A percentile compares a stretch with the other conserved stretches of the same genome.
Conservation (phyloP, 2,888 invertebrate species). For the Drosophila quinaria region DNA sequence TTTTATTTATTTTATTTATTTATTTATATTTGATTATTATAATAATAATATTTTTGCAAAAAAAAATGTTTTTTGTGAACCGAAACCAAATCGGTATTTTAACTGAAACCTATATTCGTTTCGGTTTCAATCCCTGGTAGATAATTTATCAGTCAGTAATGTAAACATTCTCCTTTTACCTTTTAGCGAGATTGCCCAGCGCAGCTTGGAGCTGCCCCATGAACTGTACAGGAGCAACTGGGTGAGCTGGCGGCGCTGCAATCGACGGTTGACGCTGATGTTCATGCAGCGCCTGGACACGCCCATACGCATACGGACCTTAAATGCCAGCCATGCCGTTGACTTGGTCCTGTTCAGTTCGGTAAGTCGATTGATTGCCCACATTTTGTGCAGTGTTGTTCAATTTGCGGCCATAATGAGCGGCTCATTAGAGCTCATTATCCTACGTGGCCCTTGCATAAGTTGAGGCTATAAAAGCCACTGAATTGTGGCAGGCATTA, state of each 20-base stretch:
- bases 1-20: no score
- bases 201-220: conserved; percentile 60
- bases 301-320: conserved; percentile 59
- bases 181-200: conserved; percentile 62
- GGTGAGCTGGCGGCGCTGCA: conserved; percentile 57
- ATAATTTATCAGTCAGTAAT: no score
- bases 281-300: conserved; percentile 63
- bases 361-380: conserved; percentile 51
- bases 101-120: no score
- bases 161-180: background rate
- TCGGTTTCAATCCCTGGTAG: no score
- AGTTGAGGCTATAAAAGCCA: conserved; percentile 28
- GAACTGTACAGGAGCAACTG: conserved; percentile 70
- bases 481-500: background rate
- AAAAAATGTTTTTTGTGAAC: no score
- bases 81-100: no score
- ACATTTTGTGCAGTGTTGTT: conserved; percentile 44
- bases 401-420: conserved; percentile 31
- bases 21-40: no score
- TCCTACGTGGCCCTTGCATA: conserved; percentile 7
- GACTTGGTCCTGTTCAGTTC: conserved; percentile 68
- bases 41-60: no score
- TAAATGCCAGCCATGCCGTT: conserved; percentile 65
- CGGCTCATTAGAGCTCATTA: conserved; percentile 55
- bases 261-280: conserved; percentile 63